Conservation (phyloP, 2,888 invertebrate species). For the Neocrepidodera transversa region DNA sequence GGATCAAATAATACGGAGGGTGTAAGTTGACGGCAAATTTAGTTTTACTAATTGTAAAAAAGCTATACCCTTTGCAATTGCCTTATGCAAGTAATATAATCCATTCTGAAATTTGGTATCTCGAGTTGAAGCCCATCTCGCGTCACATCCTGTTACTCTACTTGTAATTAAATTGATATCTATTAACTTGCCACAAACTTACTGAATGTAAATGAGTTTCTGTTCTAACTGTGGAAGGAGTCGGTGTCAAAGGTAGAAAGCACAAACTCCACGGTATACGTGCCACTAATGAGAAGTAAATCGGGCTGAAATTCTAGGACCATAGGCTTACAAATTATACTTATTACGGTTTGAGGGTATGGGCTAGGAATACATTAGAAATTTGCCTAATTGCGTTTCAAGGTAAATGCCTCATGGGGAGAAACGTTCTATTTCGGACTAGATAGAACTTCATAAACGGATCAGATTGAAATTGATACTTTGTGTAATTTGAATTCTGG, state of each 20-base stretch:
- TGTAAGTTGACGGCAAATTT: too few relatives aligned
- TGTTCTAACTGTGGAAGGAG: slow-evolving; percentile 34
- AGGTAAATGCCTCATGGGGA: too few relatives aligned
- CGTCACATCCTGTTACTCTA: slow-evolving; percentile 26
- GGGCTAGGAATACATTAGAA: too few relatives aligned
- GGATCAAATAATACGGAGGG: too few relatives aligned
- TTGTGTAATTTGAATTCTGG: too few relatives aligned
- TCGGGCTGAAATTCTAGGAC: slow-evolving; percentile 33
- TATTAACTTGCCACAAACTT: slow-evolving; percentile 52
- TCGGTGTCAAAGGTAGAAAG: slow-evolving; percentile 40
- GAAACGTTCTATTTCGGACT: too few relatives aligned
- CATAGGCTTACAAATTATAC: slow-evolving; percentile 38
- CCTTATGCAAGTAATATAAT: too few relatives aligned
- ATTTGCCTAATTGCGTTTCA: too few relatives aligned
- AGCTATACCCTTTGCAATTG: too few relatives aligned
- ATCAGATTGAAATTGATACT: too few relatives aligned
- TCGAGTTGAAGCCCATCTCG: slow-evolving; percentile 20
- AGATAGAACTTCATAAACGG: too few relatives aligned
- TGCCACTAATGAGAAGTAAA: slow-evolving; percentile 44
- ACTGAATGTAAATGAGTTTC: slow-evolving; percentile 48
- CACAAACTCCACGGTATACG: slow-evolving; percentile 35
- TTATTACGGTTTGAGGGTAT: slow-evolving; percentile 28
- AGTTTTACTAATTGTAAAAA: too few relatives aligned
- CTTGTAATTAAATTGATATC: slow-evolving; percentile 56
- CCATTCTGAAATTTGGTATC: slow-evolving; percentile 15